phyloP scores from a whole-genome alignment of 2,113 vertebrate species.

The Chrysemys picta region DNA sequence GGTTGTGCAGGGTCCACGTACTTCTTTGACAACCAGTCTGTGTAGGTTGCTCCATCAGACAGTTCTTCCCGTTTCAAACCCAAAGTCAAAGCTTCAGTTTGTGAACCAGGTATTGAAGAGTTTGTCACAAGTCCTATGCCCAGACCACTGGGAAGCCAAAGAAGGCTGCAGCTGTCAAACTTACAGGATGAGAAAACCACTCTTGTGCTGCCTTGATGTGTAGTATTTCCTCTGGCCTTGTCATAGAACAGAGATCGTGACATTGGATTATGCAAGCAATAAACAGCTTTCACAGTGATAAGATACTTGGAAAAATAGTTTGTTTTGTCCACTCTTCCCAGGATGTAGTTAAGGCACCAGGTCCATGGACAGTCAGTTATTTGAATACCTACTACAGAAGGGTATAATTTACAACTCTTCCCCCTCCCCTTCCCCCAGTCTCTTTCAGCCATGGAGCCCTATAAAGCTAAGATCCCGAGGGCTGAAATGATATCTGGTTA shows the following conservation, averaged over 20 bases:
- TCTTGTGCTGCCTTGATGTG: background rate
- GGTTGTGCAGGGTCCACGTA: background rate
- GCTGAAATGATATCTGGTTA: background rate
- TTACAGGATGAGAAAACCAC: background rate
- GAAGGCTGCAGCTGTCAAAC: background rate
- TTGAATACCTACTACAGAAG: background rate
- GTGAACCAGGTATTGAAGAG: background rate
- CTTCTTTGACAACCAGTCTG: background rate
- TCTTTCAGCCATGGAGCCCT: background rate
- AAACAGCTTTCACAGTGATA: background rate
- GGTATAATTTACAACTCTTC: background rate
- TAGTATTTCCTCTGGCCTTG: background rate
- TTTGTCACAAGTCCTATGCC: background rate
- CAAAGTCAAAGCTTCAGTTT: background rate
- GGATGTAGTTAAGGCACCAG: background rate
- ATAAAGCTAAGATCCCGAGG: background rate
- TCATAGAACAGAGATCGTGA: background rate
- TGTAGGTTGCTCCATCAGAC: background rate
- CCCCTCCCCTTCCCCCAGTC: background rate
- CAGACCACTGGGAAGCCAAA: background rate
- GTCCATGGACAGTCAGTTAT: background rate
- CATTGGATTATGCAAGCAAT: background rate
- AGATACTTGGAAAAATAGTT: background rate
- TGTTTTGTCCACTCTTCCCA: background rate
- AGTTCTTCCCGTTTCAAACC: background rate